These are phyloP conservation scores for Turnix velox DNA, from an alignment of 2,113 vertebrate species.

Conservation along the genomic window DNA sequence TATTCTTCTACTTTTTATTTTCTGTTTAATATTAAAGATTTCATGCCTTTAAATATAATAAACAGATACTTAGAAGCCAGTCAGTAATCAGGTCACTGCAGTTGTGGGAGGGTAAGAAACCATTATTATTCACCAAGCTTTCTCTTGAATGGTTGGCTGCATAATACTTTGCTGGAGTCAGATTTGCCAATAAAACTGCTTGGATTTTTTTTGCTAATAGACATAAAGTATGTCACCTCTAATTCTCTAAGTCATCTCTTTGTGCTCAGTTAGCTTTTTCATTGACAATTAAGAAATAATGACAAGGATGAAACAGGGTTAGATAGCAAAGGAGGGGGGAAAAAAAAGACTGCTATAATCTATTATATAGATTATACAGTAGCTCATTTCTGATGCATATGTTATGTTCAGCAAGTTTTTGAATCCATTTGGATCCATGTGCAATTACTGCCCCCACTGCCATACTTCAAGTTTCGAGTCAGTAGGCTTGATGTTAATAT, in stretches of 20 bases:
- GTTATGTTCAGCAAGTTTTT: neutral
- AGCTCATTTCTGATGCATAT: neutral
- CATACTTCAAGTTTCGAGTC: neutral
- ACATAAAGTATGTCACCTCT: neutral
- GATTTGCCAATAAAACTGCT: neutral
- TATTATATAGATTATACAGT: no score
- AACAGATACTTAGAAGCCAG: neutral
- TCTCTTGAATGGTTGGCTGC: neutral
- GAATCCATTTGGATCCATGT: neutral
- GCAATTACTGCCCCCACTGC: neutral
- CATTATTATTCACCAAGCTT: neutral
- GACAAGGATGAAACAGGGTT: neutral
- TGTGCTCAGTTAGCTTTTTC: neutral
- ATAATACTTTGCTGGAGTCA: neutral
- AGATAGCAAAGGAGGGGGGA: neutral
- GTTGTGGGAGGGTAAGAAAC: neutral
- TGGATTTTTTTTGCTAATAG: neutral
- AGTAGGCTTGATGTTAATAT: neutral
- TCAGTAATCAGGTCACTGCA: neutral
- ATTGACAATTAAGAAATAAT: neutral
- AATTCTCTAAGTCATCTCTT: neutral
- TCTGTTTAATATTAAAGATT: neutral
- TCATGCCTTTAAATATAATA: neutral
- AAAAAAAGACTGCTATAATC: neutral
- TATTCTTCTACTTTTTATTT: no score